Percentiles rank a stretch among this genome's conserved stretches.
Conservation (phyloP, 1,140 invertebrate species). For the Saccostrea glomerata region DNA sequence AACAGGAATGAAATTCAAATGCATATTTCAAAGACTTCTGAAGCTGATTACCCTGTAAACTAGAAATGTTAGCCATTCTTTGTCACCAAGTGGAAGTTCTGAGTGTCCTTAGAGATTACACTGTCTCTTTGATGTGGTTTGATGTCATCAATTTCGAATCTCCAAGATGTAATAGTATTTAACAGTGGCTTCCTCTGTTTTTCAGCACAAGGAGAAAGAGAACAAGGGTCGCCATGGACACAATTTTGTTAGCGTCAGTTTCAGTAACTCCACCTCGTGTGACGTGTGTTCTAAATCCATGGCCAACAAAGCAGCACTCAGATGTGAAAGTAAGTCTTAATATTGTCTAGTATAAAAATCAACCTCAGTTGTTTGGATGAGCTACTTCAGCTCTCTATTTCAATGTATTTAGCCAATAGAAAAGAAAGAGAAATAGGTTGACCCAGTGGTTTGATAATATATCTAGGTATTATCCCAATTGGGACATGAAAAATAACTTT, state of each 20-base stretch:
- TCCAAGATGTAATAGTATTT: background rate
- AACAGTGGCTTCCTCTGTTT: constrained; percentile 39
- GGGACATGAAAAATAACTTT: too few species aligned
- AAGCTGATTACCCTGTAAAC: background rate
- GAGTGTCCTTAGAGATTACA: background rate
- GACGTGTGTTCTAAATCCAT: constrained; percentile 90
- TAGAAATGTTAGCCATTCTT: background rate
- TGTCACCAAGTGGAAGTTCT: background rate
- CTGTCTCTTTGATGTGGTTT: background rate
- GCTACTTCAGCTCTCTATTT: too few species aligned
- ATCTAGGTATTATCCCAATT: too few species aligned
- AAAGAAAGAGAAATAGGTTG: too few species aligned
- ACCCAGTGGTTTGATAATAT: too few species aligned
- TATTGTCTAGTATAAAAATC: background rate
- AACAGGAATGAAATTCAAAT: background rate
- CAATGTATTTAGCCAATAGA: too few species aligned
- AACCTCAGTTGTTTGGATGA: too few species aligned
- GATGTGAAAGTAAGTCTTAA: constrained; percentile 84
- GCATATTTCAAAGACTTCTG: background rate
- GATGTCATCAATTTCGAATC: background rate
- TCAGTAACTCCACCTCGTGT: constrained; percentile 85
- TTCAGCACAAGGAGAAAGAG: constrained; percentile 74
- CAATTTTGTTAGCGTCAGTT: constrained; percentile 87
- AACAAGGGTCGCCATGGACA: constrained; percentile 80
- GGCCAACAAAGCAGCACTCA: constrained; percentile 87